A percentile compares a stretch with the other conserved stretches of the same genome.
Evolutionary conservation across 37 sponge, comb jelly and placozoan species (phyloP).

Genomic region (Spongia lamella): DNA sequence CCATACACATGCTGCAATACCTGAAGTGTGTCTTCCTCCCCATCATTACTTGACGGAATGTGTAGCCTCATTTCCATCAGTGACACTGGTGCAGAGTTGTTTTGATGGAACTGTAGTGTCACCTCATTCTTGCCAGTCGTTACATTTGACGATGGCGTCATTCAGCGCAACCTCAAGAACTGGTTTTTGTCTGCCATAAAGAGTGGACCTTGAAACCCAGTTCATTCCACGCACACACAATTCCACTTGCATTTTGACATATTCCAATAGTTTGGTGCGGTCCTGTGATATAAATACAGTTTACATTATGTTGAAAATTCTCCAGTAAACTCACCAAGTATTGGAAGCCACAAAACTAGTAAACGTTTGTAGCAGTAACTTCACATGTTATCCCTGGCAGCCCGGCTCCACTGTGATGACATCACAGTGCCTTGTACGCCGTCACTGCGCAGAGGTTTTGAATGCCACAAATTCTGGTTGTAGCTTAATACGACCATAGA

Average conservation of each 20-base stretch:
- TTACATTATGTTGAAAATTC: not conserved
- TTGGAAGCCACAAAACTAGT: conserved; percentile 90
- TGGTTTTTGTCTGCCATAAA: conserved; percentile 83
- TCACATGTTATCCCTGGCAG: conserved; percentile 75
- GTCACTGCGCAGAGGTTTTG: conserved; percentile 73
- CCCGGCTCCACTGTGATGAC: conserved; percentile 77
- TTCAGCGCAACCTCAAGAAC: conserved; percentile 91
- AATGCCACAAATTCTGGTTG: conserved; percentile 83
- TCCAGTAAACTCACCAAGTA: conserved; percentile 88
- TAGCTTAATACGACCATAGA: conserved; percentile 71
- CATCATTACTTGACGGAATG: conserved; percentile 57
- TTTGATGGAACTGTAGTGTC: conserved; percentile 94
- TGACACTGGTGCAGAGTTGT: conserved; percentile 78
- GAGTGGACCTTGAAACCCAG: conserved; percentile 90
- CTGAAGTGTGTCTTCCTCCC: conserved; percentile 28
- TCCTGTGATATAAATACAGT: conserved; percentile 58
- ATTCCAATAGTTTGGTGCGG: conserved; percentile 63
- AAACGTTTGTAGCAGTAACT: conserved; percentile 57
- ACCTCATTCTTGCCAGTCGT: conserved; percentile 95
- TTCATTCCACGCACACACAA: conserved; percentile 95
- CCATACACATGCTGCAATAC: too few species aligned
- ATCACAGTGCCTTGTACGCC: conserved; percentile 62
- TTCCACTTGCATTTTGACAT: conserved; percentile 74
- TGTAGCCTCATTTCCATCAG: conserved; percentile 98
- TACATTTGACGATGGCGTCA: conserved; percentile 91